Conservation (phyloP, 2,888 invertebrate genomes). For the Philhelius pedissequus region DNA sequence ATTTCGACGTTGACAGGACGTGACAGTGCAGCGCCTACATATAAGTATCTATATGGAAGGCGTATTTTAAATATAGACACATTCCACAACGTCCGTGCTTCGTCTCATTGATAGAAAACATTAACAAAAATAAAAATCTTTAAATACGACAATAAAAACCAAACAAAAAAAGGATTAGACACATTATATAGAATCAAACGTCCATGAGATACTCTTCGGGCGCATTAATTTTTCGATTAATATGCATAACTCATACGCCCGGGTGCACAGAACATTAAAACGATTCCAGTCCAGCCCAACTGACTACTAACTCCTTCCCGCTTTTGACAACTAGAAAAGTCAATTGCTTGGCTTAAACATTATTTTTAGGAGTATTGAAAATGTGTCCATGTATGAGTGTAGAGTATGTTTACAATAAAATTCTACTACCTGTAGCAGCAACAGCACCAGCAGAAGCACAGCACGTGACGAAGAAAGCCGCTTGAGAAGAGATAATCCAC, state of each 20-base stretch:
- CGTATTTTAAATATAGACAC: neutral
- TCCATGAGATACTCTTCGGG: neutral
- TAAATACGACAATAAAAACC: neutral
- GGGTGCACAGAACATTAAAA: slow-evolving; percentile 49
- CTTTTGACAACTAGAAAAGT: neutral
- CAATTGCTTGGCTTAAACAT: neutral
- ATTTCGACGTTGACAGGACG: slow-evolving; percentile 40
- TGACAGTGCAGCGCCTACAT: slow-evolving; percentile 29
- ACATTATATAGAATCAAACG: too few species aligned
- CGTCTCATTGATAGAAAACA: slow-evolving; percentile 4
- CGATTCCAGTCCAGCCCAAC: slow-evolving; percentile 29
- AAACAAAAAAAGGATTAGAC: neutral
- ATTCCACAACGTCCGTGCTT: slow-evolving; percentile 52
- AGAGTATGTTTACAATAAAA: slow-evolving; percentile 14
- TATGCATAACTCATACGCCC: slow-evolving; percentile 68
- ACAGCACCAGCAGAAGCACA: neutral
- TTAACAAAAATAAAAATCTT: neutral
- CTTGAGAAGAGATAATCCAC: slow-evolving; percentile 54
- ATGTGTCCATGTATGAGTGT: neutral
- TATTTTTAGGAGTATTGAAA: neutral
- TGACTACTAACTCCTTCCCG: neutral
- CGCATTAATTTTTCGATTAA: slow-evolving; percentile 60
- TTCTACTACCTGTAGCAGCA: slow-evolving; percentile 58
- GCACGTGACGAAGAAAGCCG: slow-evolving; percentile 53
- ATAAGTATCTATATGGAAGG: neutral